These are phyloP conservation scores for Portevinia maculata DNA, from an alignment of 2,888 invertebrate species.

Conservation along the genomic window DNA sequence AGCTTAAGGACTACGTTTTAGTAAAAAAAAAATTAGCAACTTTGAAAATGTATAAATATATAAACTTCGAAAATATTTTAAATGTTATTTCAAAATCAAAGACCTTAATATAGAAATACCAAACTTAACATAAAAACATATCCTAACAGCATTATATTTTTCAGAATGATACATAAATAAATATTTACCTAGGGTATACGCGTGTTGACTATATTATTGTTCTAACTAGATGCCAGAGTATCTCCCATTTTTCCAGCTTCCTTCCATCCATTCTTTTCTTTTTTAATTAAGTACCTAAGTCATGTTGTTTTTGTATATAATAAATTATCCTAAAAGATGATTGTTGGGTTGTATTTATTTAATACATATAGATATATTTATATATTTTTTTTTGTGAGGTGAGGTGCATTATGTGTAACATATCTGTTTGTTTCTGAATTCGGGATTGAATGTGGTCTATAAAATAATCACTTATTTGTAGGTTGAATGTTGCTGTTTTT, in stretches of 20 bases:
- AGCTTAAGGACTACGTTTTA: not conserved
- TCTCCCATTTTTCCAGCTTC: not conserved
- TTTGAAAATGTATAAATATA: not conserved
- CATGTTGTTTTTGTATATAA: conserved; percentile 26
- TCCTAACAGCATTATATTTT: no score
- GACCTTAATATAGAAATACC: no score
- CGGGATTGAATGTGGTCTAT: conserved; percentile 43
- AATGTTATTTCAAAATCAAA: not conserved
- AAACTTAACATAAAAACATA: no score
- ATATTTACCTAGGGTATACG: no score
- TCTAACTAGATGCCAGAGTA: conserved; percentile 28
- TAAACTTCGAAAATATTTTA: not conserved
- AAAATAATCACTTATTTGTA: conserved; percentile 52
- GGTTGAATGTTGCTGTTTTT: conserved; percentile 27
- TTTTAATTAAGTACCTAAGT: conserved; percentile 59
- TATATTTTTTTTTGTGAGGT: conserved; percentile 2
- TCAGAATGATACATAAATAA: no score
- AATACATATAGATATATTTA: conserved; percentile 25
- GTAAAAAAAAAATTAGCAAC: conserved; percentile 15
- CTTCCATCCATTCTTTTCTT: not conserved
- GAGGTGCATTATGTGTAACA: conserved; percentile 30
- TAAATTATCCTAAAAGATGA: conserved; percentile 37
- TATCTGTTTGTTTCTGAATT: conserved; percentile 26
- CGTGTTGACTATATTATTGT: no score
- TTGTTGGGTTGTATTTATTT: conserved; percentile 16